These are phyloP conservation scores for Chaetophractus vellerosus DNA, from an alignment of 2,797 vertebrate species.

Conservation along the genomic window DNA sequence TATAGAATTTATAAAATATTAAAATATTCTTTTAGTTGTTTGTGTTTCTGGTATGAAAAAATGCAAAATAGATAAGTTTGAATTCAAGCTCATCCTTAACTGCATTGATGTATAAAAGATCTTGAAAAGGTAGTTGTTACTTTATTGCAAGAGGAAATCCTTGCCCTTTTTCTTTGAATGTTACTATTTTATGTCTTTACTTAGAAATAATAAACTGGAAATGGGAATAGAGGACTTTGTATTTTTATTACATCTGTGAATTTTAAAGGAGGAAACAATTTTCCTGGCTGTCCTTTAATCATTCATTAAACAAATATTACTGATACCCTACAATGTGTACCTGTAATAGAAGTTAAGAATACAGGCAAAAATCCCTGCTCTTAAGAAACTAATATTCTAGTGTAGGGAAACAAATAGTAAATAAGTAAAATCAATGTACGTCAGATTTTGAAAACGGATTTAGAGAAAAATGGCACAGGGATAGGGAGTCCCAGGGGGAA, in stretches of 20 bases:
- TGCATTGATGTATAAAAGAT: slow-evolving; percentile 70
- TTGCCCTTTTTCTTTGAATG: slow-evolving; percentile 67
- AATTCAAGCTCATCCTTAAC: slow-evolving; percentile 67
- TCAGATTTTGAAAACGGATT: slow-evolving; percentile 1
- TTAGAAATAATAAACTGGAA: slow-evolving; percentile 84
- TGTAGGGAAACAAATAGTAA: slow-evolving; percentile 29
- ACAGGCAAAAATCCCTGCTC: slow-evolving; percentile 10
- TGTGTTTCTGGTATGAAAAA: slow-evolving; percentile 67
- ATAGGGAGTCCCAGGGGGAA: background rate
- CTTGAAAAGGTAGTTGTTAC: slow-evolving; percentile 67
- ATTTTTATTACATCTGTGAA: slow-evolving; percentile 61
- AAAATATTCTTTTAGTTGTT: slow-evolving; percentile 63
- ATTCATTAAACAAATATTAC: slow-evolving; percentile 56
- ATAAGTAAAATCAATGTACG: slow-evolving; percentile 27
- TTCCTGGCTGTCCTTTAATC: slow-evolving; percentile 15
- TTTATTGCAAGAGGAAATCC: slow-evolving; percentile 70
- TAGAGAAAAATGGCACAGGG: background rate
- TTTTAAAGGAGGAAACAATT: slow-evolving; percentile 68
- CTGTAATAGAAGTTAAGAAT: slow-evolving; percentile 54
- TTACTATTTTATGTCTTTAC: slow-evolving; percentile 79
- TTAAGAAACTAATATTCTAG: slow-evolving; percentile 42
- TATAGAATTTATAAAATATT: slow-evolving; percentile 47
- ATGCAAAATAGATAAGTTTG: slow-evolving; percentile 52
- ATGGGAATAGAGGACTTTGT: slow-evolving; percentile 58
- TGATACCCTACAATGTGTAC: background rate